Percentiles rank a stretch among this genome's conserved stretches.
phyloP scores from a whole-genome alignment of 2,797 vertebrate species.

The Darevskia nairensis region DNA sequence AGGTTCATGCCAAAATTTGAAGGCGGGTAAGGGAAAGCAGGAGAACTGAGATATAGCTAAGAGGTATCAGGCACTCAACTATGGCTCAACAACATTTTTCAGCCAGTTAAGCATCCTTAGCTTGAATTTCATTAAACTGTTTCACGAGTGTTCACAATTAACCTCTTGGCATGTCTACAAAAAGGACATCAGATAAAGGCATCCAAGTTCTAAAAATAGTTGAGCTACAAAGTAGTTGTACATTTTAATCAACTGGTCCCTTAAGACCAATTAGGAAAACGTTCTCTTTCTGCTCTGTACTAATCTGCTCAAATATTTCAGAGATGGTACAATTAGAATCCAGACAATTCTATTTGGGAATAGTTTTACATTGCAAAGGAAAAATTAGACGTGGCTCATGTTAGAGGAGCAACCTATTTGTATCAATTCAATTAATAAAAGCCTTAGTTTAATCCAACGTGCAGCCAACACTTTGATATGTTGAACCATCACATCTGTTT shows the following conservation, averaged over 20 bases:
- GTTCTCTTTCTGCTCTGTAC: background rate
- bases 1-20: background rate
- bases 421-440: slow-evolving; percentile 1
- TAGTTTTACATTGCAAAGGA: background rate
- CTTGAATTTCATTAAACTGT: slow-evolving; percentile 22
- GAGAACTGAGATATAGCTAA: background rate
- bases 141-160: slow-evolving; percentile 18
- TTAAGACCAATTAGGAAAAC: slow-evolving; percentile 23
- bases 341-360: background rate
- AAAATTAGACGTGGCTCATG: background rate
- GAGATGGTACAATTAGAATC: background rate
- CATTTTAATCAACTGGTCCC: slow-evolving; percentile 16
- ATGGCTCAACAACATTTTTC: background rate
- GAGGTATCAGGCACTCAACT: background rate
- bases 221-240: slow-evolving; percentile 12
- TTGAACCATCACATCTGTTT: background rate
- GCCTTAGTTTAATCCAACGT: background rate
- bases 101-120: slow-evolving; percentile 4
- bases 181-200: slow-evolving; percentile 33
- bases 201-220: slow-evolving; percentile 26
- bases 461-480: background rate
- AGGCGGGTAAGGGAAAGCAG: no score
- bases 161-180: slow-evolving; percentile 18
- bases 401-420: background rate
- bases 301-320: background rate